These are phyloP conservation scores for Lateolabrax maculatus DNA, from an alignment of 2,797 vertebrate species.

Conservation along the genomic window DNA sequence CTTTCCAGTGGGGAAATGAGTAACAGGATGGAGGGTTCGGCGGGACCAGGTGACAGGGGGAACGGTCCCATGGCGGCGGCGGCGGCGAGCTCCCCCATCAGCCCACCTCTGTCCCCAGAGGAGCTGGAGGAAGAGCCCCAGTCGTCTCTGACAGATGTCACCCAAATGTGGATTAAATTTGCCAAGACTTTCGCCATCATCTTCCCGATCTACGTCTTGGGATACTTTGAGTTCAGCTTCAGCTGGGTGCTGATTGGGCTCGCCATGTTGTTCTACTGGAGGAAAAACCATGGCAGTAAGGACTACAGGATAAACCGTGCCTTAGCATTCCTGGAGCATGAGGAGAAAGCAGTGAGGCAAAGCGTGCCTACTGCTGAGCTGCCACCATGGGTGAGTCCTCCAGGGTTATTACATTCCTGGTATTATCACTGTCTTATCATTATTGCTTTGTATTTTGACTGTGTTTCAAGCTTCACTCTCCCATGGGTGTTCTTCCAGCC, in stretches of 20 bases:
- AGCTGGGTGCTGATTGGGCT: conserved; percentile 96
- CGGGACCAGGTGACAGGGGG: conserved; percentile 13
- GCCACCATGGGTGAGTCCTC: conserved; percentile 93
- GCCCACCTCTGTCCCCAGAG: conserved; percentile 38
- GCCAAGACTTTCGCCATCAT: conserved; percentile 92
- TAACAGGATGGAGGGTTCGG: conserved; percentile 64
- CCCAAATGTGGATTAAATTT: conserved; percentile 91
- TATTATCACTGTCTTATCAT: background rate
- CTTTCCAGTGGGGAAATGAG: conserved; percentile 70
- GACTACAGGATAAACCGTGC: conserved; percentile 87
- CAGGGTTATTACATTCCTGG: background rate
- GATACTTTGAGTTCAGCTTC: conserved; percentile 96
- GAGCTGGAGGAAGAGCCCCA: conserved; percentile 69
- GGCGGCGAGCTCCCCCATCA: conserved; percentile 13
- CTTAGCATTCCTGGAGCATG: conserved; percentile 91
- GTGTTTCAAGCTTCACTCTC: background rate
- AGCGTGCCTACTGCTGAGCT: conserved; percentile 88
- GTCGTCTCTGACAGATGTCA: conserved; percentile 81
- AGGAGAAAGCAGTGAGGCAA: conserved; percentile 86
- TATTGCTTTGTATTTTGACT: background rate
- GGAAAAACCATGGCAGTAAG: conserved; percentile 83
- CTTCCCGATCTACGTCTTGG: conserved; percentile 93
- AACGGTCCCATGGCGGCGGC: conserved; percentile 43
- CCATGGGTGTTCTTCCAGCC: background rate
- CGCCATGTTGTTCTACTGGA: conserved; percentile 90